These are phyloP conservation scores for Agonopterix arenella DNA, from an alignment of 2,888 invertebrate genomes.

Conservation along the genomic window DNA sequence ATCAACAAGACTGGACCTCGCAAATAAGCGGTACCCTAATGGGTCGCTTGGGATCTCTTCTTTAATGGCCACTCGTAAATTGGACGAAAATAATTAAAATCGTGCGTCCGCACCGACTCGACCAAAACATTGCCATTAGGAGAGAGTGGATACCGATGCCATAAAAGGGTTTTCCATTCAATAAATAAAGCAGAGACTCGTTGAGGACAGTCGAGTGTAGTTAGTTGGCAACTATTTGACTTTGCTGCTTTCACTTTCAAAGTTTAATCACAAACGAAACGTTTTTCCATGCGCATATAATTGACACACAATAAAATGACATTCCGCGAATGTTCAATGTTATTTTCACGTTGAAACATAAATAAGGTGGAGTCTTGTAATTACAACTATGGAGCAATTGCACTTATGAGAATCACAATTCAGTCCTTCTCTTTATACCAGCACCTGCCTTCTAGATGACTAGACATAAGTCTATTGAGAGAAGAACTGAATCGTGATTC, in stretches of 20 bases:
- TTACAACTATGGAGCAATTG: no score
- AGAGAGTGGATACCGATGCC: conserved; percentile 44
- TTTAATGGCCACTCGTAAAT: conserved; percentile 75
- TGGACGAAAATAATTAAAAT: conserved; percentile 77
- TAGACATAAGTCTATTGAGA: no score
- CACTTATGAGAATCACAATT: no score
- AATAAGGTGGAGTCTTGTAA: no score
- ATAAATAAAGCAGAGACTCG: conserved; percentile 59
- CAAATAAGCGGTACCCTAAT: conserved; percentile 54
- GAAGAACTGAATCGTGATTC: no score
- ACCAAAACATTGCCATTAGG: conserved; percentile 71
- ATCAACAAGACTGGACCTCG: conserved; percentile 67
- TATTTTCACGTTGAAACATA: no score
- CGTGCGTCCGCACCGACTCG: conserved; percentile 52
- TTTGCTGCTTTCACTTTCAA: not conserved
- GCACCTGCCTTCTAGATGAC: no score
- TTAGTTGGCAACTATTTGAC: not conserved
- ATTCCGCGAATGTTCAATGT: no score
- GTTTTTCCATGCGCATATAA: no score
- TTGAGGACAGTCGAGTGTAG: conserved; percentile 17
- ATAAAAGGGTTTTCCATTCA: conserved; percentile 64
- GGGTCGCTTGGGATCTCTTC: conserved; percentile 63
- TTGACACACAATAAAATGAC: no score
- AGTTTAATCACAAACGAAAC: no score
- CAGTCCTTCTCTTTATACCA: no score